A percentile compares a stretch with the other conserved stretches of the same genome.
Evolutionary conservation across 2,113 vertebrate species (phyloP).

Genomic region (Camelus dromedarius): DNA sequence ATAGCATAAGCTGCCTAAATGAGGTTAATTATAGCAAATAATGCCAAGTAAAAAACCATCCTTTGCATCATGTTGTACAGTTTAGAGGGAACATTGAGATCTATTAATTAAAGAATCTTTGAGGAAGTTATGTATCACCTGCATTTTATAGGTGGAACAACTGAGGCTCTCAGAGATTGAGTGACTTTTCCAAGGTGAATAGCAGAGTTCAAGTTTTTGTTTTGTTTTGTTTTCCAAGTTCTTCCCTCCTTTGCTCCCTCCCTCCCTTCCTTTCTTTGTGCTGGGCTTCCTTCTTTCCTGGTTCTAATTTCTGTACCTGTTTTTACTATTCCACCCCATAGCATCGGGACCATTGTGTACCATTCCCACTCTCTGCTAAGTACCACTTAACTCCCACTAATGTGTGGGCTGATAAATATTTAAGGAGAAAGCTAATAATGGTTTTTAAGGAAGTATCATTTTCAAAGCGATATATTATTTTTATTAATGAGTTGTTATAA

Average conservation of each 20-base stretch:
- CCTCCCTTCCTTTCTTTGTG: not conserved
- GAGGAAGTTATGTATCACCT: conserved; percentile 30
- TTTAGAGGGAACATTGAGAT: conserved; percentile 18
- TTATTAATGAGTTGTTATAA: conserved; percentile 40
- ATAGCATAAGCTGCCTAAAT: not conserved
- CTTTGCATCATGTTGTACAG: not conserved
- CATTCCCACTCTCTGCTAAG: not conserved
- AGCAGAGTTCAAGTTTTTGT: not conserved
- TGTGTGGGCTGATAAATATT: not conserved
- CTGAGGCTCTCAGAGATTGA: not conserved
- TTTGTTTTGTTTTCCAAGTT: not conserved
- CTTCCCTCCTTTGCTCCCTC: not conserved
- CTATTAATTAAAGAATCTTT: conserved; percentile 1
- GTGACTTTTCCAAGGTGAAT: conserved; percentile 36
- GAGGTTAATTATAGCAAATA: not conserved
- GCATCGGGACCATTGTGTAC: not conserved
- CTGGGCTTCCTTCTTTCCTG: not conserved
- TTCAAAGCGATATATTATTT: conserved; percentile 37
- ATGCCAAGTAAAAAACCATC: conserved; percentile 1
- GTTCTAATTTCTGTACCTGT: not conserved
- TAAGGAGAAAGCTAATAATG: conserved; percentile 34
- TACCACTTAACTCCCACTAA: not conserved
- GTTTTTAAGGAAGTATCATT: conserved; percentile 25
- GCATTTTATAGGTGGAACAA: conserved; percentile 42
- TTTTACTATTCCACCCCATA: not conserved